Conservation (phyloP, 2,113 vertebrate genomes). For the Scomber scombrus region DNA sequence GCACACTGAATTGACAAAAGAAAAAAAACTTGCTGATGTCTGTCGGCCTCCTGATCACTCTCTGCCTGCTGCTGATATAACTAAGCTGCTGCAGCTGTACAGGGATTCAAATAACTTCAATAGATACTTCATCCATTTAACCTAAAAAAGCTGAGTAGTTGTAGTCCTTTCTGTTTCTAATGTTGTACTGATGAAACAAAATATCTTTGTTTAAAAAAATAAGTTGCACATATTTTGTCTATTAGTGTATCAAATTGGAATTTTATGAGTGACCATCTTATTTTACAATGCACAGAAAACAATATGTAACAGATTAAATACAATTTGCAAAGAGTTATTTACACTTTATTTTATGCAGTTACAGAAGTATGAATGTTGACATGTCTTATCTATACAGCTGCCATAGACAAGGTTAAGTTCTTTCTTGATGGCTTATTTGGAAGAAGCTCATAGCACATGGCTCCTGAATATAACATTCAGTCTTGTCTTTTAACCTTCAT, state of each 20-base stretch:
- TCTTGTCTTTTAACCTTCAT: neutral
- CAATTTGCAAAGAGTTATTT: neutral
- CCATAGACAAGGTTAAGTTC: neutral
- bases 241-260: neutral
- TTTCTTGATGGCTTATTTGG: slow-evolving; percentile 2
- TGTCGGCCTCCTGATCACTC: slow-evolving; percentile 14
- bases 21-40: slow-evolving; percentile 14
- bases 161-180: neutral
- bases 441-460: neutral
- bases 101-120: slow-evolving; percentile 14
- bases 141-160: neutral
- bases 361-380: neutral
- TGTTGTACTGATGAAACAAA: neutral
- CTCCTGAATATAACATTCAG: slow-evolving; percentile 6
- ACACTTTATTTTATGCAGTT: neutral
- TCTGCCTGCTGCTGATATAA: slow-evolving; percentile 32
- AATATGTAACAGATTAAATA: neutral
- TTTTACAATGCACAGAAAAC: neutral
- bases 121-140: slow-evolving; percentile 1
- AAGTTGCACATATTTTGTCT: neutral
- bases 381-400: neutral
- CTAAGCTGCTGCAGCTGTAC: slow-evolving; percentile 10
- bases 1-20: neutral
- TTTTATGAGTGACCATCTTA: neutral
- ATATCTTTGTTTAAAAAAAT: neutral